Conservation (phyloP, 2,113 vertebrate genomes). For the Trachemys scripta region DNA sequence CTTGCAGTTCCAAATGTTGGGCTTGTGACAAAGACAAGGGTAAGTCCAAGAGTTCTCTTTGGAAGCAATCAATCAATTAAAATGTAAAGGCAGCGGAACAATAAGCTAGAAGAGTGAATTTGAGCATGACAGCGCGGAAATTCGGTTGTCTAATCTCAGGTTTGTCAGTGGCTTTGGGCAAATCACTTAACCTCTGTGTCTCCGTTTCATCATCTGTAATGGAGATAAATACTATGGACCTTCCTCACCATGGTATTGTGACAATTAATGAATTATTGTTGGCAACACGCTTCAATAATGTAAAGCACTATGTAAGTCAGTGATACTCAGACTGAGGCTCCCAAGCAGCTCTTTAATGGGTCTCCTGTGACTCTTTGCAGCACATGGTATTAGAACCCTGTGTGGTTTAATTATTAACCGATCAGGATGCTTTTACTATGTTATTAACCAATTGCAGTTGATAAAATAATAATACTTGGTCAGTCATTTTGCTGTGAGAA, state of each 20-base stretch:
- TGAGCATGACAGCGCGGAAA: not conserved
- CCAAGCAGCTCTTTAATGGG: too few species aligned
- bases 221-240: not conserved
- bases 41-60: not conserved
- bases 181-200: not conserved
- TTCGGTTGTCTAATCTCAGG: not conserved
- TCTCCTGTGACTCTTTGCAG: too few species aligned
- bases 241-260: not conserved
- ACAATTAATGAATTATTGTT: not conserved
- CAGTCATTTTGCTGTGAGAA: too few species aligned
- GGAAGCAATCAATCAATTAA: not conserved
- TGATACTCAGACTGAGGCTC: too few species aligned
- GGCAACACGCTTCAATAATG: not conserved
- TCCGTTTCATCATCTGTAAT: not conserved
- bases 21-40: not conserved
- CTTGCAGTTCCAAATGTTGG: not conserved
- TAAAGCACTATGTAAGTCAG: not conserved
- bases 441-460: too few species aligned
- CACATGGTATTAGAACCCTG: too few species aligned
- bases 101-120: not conserved
- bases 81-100: not conserved
- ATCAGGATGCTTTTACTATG: too few species aligned
- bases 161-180: not conserved
- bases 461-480: too few species aligned
- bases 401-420: too few species aligned